phyloP scores from a whole-genome alignment of 2,888 invertebrate genomes.

The Uloborus plumipes region DNA sequence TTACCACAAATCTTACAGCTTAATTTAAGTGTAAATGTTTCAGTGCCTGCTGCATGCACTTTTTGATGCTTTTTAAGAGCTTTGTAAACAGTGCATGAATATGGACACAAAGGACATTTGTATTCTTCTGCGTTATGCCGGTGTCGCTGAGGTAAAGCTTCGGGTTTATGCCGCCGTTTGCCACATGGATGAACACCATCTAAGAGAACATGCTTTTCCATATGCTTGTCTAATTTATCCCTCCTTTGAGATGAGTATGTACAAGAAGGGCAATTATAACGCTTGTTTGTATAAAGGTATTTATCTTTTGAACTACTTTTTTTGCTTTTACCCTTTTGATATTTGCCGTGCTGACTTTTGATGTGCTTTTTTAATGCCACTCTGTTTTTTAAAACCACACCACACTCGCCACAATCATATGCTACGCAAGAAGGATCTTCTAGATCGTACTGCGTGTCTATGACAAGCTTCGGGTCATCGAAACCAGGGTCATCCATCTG shows the following conservation, averaged over 20 bases:
- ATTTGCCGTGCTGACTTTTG: constrained; percentile 69
- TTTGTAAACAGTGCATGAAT: constrained; percentile 76
- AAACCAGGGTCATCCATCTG: constrained; percentile 57
- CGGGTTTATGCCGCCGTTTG: constrained; percentile 71
- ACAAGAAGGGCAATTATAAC: constrained; percentile 70
- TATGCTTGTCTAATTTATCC: constrained; percentile 73
- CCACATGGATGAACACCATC: constrained; percentile 73
- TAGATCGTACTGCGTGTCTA: constrained; percentile 64
- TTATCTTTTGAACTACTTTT: constrained; percentile 30
- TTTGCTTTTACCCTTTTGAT: constrained; percentile 44
- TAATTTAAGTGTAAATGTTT: constrained; percentile 54
- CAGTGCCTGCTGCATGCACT: constrained; percentile 71
- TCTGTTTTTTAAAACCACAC: constrained; percentile 72
- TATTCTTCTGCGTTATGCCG: constrained; percentile 74
- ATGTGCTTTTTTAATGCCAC: constrained; percentile 73
- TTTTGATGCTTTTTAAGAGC: constrained; percentile 75
- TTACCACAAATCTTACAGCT: constrained; percentile 76
- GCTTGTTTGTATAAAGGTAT: constrained; percentile 61
- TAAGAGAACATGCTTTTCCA: constrained; percentile 71
- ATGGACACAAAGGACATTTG: constrained; percentile 75
- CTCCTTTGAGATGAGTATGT: constrained; percentile 71
- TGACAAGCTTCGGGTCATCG: constrained; percentile 64
- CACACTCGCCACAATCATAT: constrained; percentile 73
- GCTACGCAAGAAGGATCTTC: constrained; percentile 66
- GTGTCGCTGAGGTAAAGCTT: constrained; percentile 72